These are phyloP conservation scores for Linyphia triangularis DNA, from an alignment of 2,888 invertebrate species.

Conservation along the genomic window DNA sequence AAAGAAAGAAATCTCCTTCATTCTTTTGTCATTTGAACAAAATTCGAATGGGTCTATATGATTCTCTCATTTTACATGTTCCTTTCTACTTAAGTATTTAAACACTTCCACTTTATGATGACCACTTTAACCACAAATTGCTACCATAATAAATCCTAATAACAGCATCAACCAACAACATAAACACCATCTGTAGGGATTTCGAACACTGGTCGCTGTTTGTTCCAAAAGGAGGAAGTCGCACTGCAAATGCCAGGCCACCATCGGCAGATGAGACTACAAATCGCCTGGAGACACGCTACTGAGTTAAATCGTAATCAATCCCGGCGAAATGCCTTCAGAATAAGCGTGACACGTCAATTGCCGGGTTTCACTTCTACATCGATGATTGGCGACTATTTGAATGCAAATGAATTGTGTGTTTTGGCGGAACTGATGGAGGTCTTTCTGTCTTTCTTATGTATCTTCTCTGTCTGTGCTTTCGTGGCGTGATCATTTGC, in stretches of 20 bases:
- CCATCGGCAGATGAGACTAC: conserved; percentile 24
- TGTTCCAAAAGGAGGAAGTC: not conserved
- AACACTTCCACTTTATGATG: too few relatives aligned
- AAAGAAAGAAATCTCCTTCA: too few relatives aligned
- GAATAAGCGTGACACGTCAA: conserved; percentile 56
- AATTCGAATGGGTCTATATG: too few relatives aligned
- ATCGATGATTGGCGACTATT: conserved; percentile 44
- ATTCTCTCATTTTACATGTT: too few relatives aligned
- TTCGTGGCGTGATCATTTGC: not conserved
- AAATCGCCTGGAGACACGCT: conserved; percentile 44
- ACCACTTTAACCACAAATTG: too few relatives aligned
- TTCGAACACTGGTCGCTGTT: too few relatives aligned
- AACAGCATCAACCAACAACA: too few relatives aligned
- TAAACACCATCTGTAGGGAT: too few relatives aligned
- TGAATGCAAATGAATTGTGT: conserved; percentile 40
- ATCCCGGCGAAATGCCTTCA: conserved; percentile 14
- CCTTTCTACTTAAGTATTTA: too few relatives aligned
- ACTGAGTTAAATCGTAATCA: conserved; percentile 32
- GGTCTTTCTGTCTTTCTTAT: not conserved
- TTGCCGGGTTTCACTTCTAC: conserved; percentile 60
- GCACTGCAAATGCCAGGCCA: not conserved
- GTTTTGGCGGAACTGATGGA: conserved; percentile 49
- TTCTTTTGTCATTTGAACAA: too few relatives aligned
- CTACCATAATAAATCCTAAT: too few relatives aligned
- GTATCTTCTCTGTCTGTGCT: not conserved